These are phyloP conservation scores for Drosophila sechellia DNA, from an alignment of 1,140 invertebrate species.

Conservation along the genomic window DNA sequence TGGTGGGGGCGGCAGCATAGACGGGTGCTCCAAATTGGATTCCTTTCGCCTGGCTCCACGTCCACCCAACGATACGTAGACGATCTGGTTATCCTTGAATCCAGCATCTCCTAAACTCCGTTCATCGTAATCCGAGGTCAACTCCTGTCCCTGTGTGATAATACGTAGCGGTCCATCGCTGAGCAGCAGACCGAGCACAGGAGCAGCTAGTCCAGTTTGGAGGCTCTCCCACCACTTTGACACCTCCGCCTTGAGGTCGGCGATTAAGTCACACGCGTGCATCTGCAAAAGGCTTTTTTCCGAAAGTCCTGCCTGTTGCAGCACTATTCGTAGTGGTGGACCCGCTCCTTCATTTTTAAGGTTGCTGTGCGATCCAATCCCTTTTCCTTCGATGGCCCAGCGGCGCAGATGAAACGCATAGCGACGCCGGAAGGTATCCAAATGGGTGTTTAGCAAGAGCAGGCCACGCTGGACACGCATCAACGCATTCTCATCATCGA, in stretches of 20 bases:
- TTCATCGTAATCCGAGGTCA: conserved; percentile 97
- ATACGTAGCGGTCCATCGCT: conserved; percentile 94
- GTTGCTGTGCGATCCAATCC: conserved; percentile 90
- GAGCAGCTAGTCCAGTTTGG: conserved; percentile 73
- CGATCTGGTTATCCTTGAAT: conserved; percentile 95
- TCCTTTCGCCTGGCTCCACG: conserved; percentile 90
- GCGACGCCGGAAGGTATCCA: conserved; percentile 94
- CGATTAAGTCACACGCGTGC: conserved; percentile 92
- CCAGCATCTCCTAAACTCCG: conserved; percentile 94
- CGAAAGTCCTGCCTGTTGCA: conserved; percentile 94
- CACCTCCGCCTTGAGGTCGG: conserved; percentile 95
- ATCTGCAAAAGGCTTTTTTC: conserved; percentile 91
- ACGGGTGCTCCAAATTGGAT: conserved; percentile 89
- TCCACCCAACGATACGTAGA: conserved; percentile 94
- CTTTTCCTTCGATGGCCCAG: conserved; percentile 92
- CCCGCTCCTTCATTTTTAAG: conserved; percentile 85
- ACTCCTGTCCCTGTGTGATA: conserved; percentile 96
- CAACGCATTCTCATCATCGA: conserved; percentile 89
- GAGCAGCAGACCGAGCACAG: conserved; percentile 87
- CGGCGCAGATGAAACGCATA: conserved; percentile 94
- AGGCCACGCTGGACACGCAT: conserved; percentile 95
- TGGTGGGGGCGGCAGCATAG: conserved; percentile 91
- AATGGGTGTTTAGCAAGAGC: conserved; percentile 94
- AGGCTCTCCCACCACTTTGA: conserved; percentile 90
- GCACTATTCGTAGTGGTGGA: conserved; percentile 89